phyloP scores from a whole-genome alignment of 2,797 vertebrate species.

The Sebastes hubbsi region DNA sequence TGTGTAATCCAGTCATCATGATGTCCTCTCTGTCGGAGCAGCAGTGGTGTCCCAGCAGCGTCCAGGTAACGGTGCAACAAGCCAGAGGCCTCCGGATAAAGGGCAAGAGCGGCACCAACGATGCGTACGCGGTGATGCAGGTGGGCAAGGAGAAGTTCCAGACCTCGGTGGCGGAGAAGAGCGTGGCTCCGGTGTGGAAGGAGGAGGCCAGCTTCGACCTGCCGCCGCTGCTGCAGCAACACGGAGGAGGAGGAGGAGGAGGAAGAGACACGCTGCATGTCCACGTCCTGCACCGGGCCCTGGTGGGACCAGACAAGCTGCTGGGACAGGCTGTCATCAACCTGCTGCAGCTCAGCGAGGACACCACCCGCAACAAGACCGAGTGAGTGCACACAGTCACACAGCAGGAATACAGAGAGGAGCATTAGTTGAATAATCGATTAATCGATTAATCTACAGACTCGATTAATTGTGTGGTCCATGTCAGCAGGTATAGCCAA shows the following conservation, averaged over 20 bases:
- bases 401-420: neutral
- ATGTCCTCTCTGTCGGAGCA: conserved; percentile 83
- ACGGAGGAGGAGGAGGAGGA: conserved; percentile 12
- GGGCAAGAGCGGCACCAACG: conserved; percentile 90
- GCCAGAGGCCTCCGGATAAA: conserved; percentile 89
- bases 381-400: conserved; percentile 81
- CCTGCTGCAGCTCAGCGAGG: conserved; percentile 82
- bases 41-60: conserved; percentile 90
- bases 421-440: too few relatives aligned
- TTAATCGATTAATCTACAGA: too few relatives aligned
- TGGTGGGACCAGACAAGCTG: conserved; percentile 91
- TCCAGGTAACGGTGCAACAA: conserved; percentile 91
- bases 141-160: conserved; percentile 92
- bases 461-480: neutral
- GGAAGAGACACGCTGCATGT: conserved; percentile 81
- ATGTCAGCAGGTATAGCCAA: neutral
- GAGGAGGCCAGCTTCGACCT: conserved; percentile 94
- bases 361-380: conserved; percentile 79
- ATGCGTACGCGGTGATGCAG: conserved; percentile 93
- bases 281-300: conserved; percentile 90
- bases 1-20: neutral
- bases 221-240: conserved; percentile 72
- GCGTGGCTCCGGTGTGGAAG: conserved; percentile 88
- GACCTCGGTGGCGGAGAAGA: conserved; percentile 91
- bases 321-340: conserved; percentile 90